phyloP scores from a whole-genome alignment of 1,140 invertebrate genomes.

The Meloidogyne floridensis region DNA sequence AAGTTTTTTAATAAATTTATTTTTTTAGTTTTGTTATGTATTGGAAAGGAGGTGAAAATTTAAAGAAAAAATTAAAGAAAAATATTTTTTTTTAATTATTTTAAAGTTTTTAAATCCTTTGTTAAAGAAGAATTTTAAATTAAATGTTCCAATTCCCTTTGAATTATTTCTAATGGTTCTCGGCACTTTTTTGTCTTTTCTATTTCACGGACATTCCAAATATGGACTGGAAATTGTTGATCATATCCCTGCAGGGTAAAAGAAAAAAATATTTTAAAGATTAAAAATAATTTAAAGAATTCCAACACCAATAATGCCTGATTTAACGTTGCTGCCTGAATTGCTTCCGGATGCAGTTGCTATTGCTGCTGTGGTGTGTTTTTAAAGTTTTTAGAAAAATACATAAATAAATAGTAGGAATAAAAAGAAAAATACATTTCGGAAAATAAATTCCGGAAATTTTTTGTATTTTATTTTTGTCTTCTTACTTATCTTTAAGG shows the following conservation, averaged over 20 bases:
- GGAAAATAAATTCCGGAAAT: too few relatives aligned
- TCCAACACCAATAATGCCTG: conserved; percentile 63
- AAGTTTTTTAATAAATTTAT: too few relatives aligned
- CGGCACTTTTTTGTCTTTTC: conserved; percentile 53
- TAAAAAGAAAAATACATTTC: too few relatives aligned
- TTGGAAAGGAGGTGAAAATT: not conserved
- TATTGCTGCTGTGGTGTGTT: conserved; percentile 68
- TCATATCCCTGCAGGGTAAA: conserved; percentile 57
- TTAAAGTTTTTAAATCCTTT: conserved; percentile 48
- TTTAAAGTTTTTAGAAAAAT: not conserved
- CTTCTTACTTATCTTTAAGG: not conserved
- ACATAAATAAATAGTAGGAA: too few relatives aligned
- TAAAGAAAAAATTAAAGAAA: not conserved
- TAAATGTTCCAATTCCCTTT: conserved; percentile 55
- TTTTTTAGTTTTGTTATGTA: not conserved
- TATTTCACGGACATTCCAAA: conserved; percentile 51
- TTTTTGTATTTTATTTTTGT: not conserved
- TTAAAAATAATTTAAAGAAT: conserved; percentile 41
- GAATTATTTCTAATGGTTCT: conserved; percentile 59
- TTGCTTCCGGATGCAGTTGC: conserved; percentile 66
- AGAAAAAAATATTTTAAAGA: not conserved
- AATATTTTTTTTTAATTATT: not conserved
- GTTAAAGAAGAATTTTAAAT: conserved; percentile 47
- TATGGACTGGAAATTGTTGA: conserved; percentile 56
- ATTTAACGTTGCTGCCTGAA: conserved; percentile 55